Conservation (phyloP, 2,113 vertebrate genomes). For the Lipotes vexillifer region DNA sequence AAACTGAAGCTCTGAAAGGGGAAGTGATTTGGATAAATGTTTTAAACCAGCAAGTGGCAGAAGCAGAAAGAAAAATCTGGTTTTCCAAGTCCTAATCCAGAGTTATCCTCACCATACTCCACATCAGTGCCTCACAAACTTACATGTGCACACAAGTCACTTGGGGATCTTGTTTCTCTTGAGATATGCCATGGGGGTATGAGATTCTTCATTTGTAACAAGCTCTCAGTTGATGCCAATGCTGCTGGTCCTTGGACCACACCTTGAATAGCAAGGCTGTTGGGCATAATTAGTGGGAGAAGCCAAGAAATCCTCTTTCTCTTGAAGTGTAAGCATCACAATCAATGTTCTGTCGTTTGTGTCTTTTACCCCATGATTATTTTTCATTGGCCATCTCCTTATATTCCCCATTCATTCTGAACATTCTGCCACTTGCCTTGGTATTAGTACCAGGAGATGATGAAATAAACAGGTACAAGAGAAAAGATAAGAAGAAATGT, state of each 20-base stretch:
- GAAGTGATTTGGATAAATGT: background rate
- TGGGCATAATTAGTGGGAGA: background rate
- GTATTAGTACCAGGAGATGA: background rate
- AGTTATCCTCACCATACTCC: background rate
- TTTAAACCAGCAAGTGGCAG: background rate
- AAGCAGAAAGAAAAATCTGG: background rate
- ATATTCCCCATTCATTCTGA: background rate
- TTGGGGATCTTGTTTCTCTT: background rate
- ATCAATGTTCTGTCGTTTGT: background rate
- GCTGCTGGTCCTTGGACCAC: background rate
- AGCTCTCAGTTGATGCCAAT: background rate
- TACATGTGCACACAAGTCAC: background rate
- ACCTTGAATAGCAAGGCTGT: background rate
- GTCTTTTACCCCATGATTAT: background rate
- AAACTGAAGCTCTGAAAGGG: background rate
- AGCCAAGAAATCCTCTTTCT: background rate
- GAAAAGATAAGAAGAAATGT: conserved; percentile 10
- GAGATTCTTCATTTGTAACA: background rate
- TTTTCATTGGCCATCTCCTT: background rate
- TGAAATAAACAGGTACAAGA: background rate
- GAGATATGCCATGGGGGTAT: background rate
- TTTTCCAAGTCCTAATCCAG: background rate
- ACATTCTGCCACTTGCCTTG: background rate
- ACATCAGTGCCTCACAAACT: background rate
- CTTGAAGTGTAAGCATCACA: background rate